A percentile compares a stretch with the other conserved stretches of the same genome.
Conservation (phyloP, 2,797 vertebrate species). For the Poecilia wingei region DNA sequence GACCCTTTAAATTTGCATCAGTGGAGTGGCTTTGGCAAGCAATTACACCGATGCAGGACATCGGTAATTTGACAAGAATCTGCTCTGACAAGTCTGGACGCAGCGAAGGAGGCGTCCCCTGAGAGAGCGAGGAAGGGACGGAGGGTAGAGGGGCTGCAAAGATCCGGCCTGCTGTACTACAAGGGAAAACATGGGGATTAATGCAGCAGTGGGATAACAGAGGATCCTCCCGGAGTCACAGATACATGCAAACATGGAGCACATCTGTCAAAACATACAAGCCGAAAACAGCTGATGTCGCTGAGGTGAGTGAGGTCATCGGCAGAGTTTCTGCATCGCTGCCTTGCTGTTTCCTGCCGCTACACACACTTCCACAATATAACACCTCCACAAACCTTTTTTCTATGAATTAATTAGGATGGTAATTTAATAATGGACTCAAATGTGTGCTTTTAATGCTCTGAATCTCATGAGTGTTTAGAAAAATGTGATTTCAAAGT, state of each 20-base stretch:
- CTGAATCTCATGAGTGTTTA: neutral
- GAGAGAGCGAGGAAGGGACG: neutral
- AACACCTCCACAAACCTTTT: neutral
- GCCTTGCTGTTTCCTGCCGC: neutral
- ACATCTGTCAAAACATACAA: conserved; percentile 50
- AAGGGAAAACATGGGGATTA: conserved; percentile 34
- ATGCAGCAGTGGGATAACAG: conserved; percentile 18
- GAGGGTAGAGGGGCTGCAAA: conserved; percentile 11
- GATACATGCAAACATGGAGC: conserved; percentile 57
- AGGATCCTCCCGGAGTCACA: conserved; percentile 32
- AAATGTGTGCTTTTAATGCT: neutral
- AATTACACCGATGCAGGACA: conserved; percentile 81
- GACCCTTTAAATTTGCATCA: conserved; percentile 76
- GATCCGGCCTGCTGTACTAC: conserved; percentile 33
- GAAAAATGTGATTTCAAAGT: conserved; percentile 26
- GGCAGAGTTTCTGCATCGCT: neutral
- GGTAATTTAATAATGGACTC: neutral
- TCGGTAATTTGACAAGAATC: conserved; percentile 72
- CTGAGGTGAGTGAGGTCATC: conserved; percentile 15
- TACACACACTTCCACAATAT: neutral
- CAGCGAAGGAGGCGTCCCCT: conserved; percentile 47
- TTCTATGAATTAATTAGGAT: neutral
- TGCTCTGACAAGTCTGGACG: conserved; percentile 76
- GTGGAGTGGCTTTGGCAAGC: conserved; percentile 78
- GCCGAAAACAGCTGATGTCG: conserved; percentile 8